Evolutionary conservation across 2,113 vertebrate genomes (phyloP), one percentile per base, ranked within the genome.

Genomic region (Illadopsis cleaveri): DNA sequence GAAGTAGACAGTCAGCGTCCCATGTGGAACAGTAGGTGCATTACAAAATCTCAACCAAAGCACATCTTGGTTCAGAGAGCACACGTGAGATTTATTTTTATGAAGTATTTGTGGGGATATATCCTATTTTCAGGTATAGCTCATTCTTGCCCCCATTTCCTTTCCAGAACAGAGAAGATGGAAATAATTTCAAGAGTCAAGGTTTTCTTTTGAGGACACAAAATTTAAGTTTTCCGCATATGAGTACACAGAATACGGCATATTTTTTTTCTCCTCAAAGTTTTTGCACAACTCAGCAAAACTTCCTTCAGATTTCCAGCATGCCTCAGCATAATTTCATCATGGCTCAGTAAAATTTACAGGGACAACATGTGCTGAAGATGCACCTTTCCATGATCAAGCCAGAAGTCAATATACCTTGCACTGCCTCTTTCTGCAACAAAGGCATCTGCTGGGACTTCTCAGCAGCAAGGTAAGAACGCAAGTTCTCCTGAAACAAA

Each of bases 371-470:
- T 11, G 23, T 90, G 90, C 96, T 94, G 85, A 94, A 95, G 84
- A 92, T 2, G 4, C 86, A 89, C 35, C 64, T 95, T 76, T 61
- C 47, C 53, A 77, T 10, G 10, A 27, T 77, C 62, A 87, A 89
- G 90, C 50, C 60, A 61, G 24, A 93, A 92, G 77, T 83, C 86
- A 78, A 66, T 40, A 51, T 98, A 99, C 99, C 99, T 98, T 99
- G 99, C 22, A 97, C 98, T 90, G 98, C 78, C 78, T 98, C 98
- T 94, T 99, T 99, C 92, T 93, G 98, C 57, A 95, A 86, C 61
- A 58, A 77, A 42, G 96, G 91, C 47, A 95, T 91, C 61, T 97
- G 97, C 64, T 86, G 97, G 70, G 69, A 66, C 93, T 98, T 98
- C 85, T 98, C 98, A 73, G 78, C 6, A 15, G 97, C 77, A 75